Conservation (phyloP, 2,113 vertebrate species). For the Siniperca knerii region DNA sequence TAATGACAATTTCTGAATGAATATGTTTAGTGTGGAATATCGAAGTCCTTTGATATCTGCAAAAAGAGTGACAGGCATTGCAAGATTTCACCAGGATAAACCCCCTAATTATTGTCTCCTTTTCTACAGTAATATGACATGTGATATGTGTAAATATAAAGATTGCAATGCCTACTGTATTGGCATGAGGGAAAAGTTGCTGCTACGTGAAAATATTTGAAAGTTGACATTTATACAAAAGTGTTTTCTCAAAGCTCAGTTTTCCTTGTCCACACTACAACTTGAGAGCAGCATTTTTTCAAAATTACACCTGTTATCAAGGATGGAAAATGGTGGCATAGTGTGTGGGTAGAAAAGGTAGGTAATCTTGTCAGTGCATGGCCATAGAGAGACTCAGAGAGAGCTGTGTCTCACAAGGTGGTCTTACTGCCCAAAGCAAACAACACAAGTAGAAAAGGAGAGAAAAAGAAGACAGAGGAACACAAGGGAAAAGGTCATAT, state of each 20-base stretch:
- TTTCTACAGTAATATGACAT: neutral
- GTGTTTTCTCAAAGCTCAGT: neutral
- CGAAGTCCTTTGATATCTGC: neutral
- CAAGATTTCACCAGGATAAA: neutral
- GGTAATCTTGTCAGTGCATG: neutral
- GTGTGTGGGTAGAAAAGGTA: neutral
- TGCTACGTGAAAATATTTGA: neutral
- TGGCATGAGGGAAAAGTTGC: neutral
- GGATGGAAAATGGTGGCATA: neutral
- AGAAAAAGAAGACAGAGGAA: slow-evolving; percentile 13
- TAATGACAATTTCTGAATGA: neutral
- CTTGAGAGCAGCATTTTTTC: neutral
- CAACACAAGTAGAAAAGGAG: slow-evolving; percentile 4
- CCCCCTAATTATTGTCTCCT: neutral
- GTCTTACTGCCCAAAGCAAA: slow-evolving; percentile 14
- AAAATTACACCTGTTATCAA: neutral
- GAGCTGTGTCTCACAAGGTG: neutral
- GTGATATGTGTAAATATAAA: neutral
- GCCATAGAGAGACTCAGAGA: neutral
- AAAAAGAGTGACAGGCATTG: neutral
- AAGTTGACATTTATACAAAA: neutral
- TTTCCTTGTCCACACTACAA: no score
- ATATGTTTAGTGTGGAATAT: slow-evolving; percentile 1
- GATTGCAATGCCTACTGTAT: neutral
- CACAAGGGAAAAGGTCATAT: slow-evolving; percentile 55